These are phyloP conservation scores for Bursaphelenchus okinawaensis DNA, from an alignment of 2,888 invertebrate genomes.

Conservation along the genomic window DNA sequence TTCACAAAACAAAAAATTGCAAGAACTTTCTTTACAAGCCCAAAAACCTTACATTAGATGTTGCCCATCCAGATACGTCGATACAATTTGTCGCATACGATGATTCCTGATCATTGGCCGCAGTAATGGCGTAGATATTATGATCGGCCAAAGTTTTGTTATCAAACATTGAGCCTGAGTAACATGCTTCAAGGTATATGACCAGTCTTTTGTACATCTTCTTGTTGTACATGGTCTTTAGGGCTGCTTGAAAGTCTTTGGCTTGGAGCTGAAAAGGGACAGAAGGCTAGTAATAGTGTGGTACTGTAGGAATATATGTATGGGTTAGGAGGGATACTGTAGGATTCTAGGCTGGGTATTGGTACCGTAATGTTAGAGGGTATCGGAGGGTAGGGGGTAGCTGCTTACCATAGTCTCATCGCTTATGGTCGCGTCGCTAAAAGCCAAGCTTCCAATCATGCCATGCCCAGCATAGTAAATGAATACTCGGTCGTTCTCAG, in stretches of 20 bases:
- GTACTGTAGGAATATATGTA: no score
- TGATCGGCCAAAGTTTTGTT: slow-evolving; percentile 9
- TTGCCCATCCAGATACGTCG: no score
- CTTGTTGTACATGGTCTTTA: slow-evolving; percentile 59
- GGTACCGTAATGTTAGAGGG: no score
- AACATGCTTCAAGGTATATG: slow-evolving; percentile 65
- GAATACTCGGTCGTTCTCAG: slow-evolving; percentile 63
- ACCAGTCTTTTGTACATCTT: slow-evolving; percentile 62
- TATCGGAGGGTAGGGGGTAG: no score
- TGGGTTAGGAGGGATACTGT: no score
- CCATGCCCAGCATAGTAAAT: slow-evolving; percentile 67
- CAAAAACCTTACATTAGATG: no score
- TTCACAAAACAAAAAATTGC: no score
- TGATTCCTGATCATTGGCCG: not conserved
- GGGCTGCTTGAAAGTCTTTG: slow-evolving; percentile 52
- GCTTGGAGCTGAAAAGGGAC: not conserved
- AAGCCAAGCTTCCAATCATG: not conserved
- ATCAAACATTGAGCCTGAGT: slow-evolving; percentile 66
- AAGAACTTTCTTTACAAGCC: no score
- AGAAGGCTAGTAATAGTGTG: no score
- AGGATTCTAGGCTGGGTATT: no score
- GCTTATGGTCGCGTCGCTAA: slow-evolving; percentile 47
- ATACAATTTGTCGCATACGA: not conserved
- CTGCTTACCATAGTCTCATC: no score
- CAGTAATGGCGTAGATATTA: not conserved